Evolutionary conservation across 2,797 vertebrate genomes (phyloP), one percentile per base, ranked within the genome.

Genomic region (Discoglossus pictus): DNA sequence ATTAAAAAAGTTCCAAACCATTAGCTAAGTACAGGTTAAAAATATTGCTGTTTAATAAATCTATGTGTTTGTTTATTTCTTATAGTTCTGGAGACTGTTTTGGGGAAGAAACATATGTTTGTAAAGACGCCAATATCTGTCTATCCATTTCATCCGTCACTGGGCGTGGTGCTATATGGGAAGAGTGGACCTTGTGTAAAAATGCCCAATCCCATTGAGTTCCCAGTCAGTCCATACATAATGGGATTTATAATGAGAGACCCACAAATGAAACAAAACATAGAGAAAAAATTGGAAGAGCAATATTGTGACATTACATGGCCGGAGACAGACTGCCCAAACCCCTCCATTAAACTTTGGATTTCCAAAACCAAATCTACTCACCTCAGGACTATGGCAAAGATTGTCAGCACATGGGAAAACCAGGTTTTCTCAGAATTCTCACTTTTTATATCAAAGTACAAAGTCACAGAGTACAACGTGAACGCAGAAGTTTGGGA

Each of bases 391-490:
- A 66, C 68, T n/a, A 84, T 75, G 0, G 72, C 39, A 31, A 69
- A 13, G 11, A 39, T 78, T 1, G 75, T 88, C 4, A 90, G 81
- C 10, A 43, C 4, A 2, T 98, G 95, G 96, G 81, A 15, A 38
- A 36, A 70, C n/a, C 69, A 74, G 0, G 85, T 78, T 10, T 77
- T 25, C 0, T 0, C 43, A 0, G 77, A 67, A 1, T 93, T 96
- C 73, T 73, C 75, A 3, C 9, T 0, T 1, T 70, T 83, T 3
- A 73, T 90, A 38, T 88, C 84, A 1, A 82, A 80, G 53, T 95
- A 88, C 35, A 36, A 54, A 9, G 80, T 84, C 13, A 76, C 78
- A 18, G n/a, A 71, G 11, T 82, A 72, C 72, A 13, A 56, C 0
- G 43, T 40, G 4, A 83, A 31, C 0, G 0, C 70, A 1, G 18